Base-by-base conservation (phyloP, 2,888 invertebrate species). In the Tenthredo distinguenda region DNA sequence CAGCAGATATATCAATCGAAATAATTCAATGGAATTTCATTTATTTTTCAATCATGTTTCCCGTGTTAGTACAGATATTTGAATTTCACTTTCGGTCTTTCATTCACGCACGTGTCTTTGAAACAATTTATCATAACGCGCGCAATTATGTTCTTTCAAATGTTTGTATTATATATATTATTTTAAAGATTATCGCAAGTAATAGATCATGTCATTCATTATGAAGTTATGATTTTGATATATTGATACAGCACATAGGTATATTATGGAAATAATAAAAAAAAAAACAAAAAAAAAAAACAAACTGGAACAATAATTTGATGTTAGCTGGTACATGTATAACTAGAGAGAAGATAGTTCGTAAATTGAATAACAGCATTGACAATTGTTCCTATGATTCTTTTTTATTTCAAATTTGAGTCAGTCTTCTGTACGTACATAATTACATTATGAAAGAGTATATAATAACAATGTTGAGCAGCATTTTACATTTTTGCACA, bases 401-500 rank as follows among this genome's bases (percentile, higher is more conserved):
- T 37, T n/a, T 37, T 40, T 9, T 37, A n/a, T 72, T 72, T 72
- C 37, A n/a, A 40, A 72, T 9, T 72, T 40, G 26, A 47, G 47
- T 47, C 47, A 47, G 6, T 26, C 12, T 26, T 43, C 9, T 47
- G 47, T 43, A 26, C 15, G 12, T 37, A 21, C 9, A 72, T 72
- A 34, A 68, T 68, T 31, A 34, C 18, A 9, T 72, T 21, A 76
- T 3, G 47, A 76, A 76, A 76, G 26, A 43, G 10, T 76, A 76
- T 26, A 6, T 71, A 37, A 76, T 43, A 26, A 76, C 34, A 47
- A 76, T 76, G 37, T 26, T n/a, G n/a, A 76, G 37, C 76, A 76
- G 40, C 76, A 43, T 76, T 76, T 76, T 76, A 76, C 76, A 76
- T 76, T 76, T 76, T 76, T 76, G 40, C 76, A 76, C 76, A 76